Evolutionary conservation across 2,113 vertebrate genomes (phyloP).

Genomic region (Erinaceus europaeus): DNA sequence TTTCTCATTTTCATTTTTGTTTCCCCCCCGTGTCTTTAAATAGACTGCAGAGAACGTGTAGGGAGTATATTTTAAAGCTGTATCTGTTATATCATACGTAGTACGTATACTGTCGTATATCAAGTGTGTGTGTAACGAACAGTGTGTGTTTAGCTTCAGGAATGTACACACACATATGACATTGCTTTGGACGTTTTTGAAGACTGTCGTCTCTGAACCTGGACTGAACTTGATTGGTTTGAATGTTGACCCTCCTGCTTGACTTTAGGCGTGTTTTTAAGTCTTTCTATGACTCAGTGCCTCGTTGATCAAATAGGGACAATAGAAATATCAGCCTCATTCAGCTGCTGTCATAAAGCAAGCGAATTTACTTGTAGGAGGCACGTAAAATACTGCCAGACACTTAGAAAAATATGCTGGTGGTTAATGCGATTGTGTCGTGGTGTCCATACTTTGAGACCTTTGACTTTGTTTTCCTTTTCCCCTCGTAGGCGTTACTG

Average conservation of each 20-base stretch:
- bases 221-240: not conserved
- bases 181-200: slow-evolving; percentile 1
- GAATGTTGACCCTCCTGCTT: slow-evolving; percentile 35
- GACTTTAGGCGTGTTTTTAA: not conserved
- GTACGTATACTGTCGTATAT: no score
- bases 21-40: no score
- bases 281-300: not conserved
- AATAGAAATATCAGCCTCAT: not conserved
- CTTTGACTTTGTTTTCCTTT: not conserved
- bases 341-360: slow-evolving; percentile 33
- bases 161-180: no score
- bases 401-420: not conserved
- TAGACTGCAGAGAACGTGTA: no score
- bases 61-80: no score
- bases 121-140: no score
- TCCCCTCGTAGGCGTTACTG: not conserved
- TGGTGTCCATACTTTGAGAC: not conserved
- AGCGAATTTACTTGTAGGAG: not conserved
- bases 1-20: not conserved
- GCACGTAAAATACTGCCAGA: not conserved
- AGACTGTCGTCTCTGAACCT: not conserved
- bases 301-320: not conserved
- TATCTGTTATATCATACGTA: no score
- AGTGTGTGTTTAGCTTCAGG: no score
- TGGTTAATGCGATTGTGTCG: slow-evolving; percentile 14